Percentiles rank a stretch among this genome's conserved stretches.
These are phyloP conservation scores for Mythimna pallens DNA, from an alignment of 2,888 invertebrate species.

Conservation along the genomic window DNA sequence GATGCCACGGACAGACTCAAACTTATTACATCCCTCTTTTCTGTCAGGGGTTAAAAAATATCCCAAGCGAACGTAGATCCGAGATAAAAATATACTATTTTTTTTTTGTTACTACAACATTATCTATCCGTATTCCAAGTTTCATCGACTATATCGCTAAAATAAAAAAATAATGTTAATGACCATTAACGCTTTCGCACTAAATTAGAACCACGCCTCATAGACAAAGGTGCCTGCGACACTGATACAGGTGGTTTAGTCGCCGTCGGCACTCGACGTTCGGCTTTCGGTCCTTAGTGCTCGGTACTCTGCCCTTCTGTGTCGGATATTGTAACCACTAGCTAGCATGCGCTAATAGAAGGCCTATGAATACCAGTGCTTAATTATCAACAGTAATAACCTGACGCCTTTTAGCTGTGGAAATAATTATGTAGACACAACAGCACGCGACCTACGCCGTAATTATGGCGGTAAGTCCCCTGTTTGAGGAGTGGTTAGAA, in stretches of 20 bases:
- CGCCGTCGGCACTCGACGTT: slow-evolving; percentile 4
- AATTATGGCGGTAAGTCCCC: too few species aligned
- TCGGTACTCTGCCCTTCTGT: neutral
- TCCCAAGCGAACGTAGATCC: too few species aligned
- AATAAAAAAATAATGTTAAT: neutral
- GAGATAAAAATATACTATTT: too few species aligned
- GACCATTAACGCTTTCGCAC: neutral
- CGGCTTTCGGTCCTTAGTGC: slow-evolving; percentile 1
- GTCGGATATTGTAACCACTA: slow-evolving; percentile 2
- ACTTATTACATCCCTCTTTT: too few species aligned
- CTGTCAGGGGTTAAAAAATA: too few species aligned
- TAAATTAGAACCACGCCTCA: neutral
- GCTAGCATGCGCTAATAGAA: neutral
- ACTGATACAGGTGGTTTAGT: slow-evolving; percentile 32
- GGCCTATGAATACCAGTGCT: neutral
- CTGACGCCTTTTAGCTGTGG: neutral
- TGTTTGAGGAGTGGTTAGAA: too few species aligned
- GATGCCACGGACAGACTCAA: too few species aligned
- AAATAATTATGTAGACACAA: too few species aligned
- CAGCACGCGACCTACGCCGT: too few species aligned
- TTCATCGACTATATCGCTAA: too few species aligned
- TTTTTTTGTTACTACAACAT: too few species aligned
- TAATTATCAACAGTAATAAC: neutral
- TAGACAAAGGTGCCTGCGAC: slow-evolving; percentile 9
- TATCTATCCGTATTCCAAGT: too few species aligned